Evolutionary conservation across 92 coral and sea anemone genomes (phyloP).

Genomic region (Siderastrea radians): DNA sequence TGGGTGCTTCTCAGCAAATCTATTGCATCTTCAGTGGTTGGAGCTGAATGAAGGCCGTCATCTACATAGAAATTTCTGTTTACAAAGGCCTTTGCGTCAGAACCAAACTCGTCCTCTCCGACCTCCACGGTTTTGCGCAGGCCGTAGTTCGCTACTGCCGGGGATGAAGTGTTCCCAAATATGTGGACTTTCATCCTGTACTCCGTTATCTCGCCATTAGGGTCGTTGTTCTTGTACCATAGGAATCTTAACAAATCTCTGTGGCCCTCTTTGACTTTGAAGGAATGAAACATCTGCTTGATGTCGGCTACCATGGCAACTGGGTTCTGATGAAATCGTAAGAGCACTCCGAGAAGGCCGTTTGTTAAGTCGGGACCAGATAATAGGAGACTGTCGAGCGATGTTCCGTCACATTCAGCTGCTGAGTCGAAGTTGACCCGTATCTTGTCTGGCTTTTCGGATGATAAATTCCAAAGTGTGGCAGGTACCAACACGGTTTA

Average conservation of each 20-base stretch:
- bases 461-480: slow-evolving; percentile 58
- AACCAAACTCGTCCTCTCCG: slow-evolving; percentile 50
- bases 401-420: slow-evolving; percentile 49
- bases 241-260: slow-evolving; percentile 64
- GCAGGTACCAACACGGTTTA: slow-evolving; percentile 54
- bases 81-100: slow-evolving; percentile 61
- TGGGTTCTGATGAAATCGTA: slow-evolving; percentile 62
- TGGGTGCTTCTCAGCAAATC: slow-evolving; percentile 65
- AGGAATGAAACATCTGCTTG: slow-evolving; percentile 70
- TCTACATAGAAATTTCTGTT: slow-evolving; percentile 65
- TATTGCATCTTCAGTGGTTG: slow-evolving; percentile 53
- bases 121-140: slow-evolving; percentile 58
- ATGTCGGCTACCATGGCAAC: slow-evolving; percentile 64
- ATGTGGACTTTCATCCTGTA: slow-evolving; percentile 60
- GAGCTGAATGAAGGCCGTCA: slow-evolving; percentile 56
- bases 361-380: slow-evolving; percentile 54
- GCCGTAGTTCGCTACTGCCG: slow-evolving; percentile 65
- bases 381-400: slow-evolving; percentile 54
- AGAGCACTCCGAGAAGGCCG: slow-evolving; percentile 60
- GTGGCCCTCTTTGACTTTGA: slow-evolving; percentile 44
- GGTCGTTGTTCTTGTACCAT: slow-evolving; percentile 64
- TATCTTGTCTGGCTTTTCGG: slow-evolving; percentile 59
- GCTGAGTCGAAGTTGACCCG: slow-evolving; percentile 69
- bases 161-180: slow-evolving; percentile 58
- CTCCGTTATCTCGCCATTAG: slow-evolving; percentile 41